These are phyloP conservation scores for Sthenelais limicola DNA, from an alignment of 2,888 invertebrate species.

Conservation along the genomic window DNA sequence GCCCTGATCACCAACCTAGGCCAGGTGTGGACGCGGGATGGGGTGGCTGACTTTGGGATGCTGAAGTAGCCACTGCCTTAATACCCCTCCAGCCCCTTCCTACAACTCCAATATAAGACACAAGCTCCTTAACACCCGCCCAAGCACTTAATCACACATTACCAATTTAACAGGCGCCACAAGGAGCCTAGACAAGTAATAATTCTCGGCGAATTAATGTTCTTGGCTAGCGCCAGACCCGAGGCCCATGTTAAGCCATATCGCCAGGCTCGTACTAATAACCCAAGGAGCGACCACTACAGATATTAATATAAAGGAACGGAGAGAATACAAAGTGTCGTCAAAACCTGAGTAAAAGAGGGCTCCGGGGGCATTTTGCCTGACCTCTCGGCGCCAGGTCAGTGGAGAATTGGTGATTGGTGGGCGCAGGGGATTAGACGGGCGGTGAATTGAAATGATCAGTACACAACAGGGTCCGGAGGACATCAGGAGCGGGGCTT, in stretches of 20 bases:
- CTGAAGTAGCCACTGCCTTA: not conserved
- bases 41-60: slow-evolving; percentile 15
- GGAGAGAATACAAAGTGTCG: slow-evolving; percentile 27
- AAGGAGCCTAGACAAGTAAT: not conserved
- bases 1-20: not conserved
- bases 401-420: slow-evolving; percentile 15
- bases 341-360: slow-evolving; percentile 4
- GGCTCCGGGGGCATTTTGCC: not conserved
- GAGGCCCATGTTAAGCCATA: slow-evolving; percentile 15
- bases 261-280: slow-evolving; percentile 19
- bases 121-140: slow-evolving; percentile 21
- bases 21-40: not conserved
- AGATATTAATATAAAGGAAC: slow-evolving; percentile 34
- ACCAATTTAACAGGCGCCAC: slow-evolving; percentile 13
- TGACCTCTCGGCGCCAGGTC: slow-evolving; percentile 25
- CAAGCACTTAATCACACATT: slow-evolving; percentile 33
- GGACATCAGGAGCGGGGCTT: too few species aligned
- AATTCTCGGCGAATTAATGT: slow-evolving; percentile 25
- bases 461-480: too few species aligned
- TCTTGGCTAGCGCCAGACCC: not conserved
- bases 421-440: slow-evolving; percentile 13
- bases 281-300: slow-evolving; percentile 5
- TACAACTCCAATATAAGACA: slow-evolving; percentile 16
- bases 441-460: too few species aligned
- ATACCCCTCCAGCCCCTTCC: slow-evolving; percentile 3